phyloP scores from a whole-genome alignment of 2,113 vertebrate species.

The Poicephalus gulielmi region DNA sequence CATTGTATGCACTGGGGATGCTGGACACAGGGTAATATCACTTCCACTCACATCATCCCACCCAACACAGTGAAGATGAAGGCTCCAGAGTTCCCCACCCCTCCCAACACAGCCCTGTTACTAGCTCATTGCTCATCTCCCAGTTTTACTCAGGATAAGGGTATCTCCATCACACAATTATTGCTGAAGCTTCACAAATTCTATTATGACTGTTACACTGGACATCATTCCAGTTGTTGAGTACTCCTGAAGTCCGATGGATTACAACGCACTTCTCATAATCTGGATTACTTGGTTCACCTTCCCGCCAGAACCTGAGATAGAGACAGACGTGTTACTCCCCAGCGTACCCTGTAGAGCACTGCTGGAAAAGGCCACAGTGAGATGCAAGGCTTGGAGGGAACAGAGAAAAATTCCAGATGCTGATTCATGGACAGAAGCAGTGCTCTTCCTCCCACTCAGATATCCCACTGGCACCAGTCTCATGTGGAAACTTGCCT shows the following conservation, averaged over 20 bases:
- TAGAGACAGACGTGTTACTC: neutral
- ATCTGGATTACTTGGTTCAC: rapidly evolving
- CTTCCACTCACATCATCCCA: neutral
- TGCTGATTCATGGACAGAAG: neutral
- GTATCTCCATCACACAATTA: neutral
- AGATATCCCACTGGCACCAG: neutral
- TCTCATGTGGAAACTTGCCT: neutral
- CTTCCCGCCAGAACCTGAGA: neutral
- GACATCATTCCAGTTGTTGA: neutral
- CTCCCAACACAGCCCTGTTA: neutral
- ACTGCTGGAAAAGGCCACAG: neutral
- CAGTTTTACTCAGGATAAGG: neutral
- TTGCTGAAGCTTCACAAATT: neutral
- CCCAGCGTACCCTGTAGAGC: rapidly evolving
- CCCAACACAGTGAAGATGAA: neutral
- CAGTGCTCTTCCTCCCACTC: neutral
- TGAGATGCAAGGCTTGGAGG: neutral
- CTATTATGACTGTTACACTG: rapidly evolving
- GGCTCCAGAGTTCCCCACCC: neutral
- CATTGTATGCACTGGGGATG: neutral
- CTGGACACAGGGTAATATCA: neutral
- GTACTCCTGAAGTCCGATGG: rapidly evolving
- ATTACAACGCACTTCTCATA: rapidly evolving
- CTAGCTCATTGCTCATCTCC: neutral
- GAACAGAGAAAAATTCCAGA: neutral